phyloP scores from a whole-genome alignment of 2,113 vertebrate species.

The Brachyistius frenatus region DNA sequence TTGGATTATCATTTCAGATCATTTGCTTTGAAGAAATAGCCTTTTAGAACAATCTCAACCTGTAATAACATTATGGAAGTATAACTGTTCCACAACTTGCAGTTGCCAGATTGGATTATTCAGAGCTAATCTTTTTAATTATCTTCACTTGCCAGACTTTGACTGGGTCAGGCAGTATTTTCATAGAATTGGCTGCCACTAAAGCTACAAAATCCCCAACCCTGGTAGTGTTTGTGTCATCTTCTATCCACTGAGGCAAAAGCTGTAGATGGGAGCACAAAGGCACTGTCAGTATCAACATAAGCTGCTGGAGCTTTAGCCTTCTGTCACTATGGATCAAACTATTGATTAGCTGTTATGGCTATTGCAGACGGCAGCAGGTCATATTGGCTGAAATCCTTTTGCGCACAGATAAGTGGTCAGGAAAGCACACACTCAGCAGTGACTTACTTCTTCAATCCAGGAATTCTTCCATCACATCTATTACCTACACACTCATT shows the following conservation, averaged over 20 bases:
- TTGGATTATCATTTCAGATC: background rate
- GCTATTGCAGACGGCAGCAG: slow-evolving; percentile 62
- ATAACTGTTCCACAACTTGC: background rate
- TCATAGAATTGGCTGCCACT: slow-evolving; percentile 9
- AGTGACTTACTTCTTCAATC: slow-evolving; percentile 36
- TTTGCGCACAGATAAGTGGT: slow-evolving; percentile 57
- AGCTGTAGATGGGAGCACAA: slow-evolving; percentile 49
- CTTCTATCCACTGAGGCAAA: slow-evolving; percentile 28
- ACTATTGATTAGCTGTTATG: slow-evolving; percentile 73
- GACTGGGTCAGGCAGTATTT: slow-evolving; percentile 7
- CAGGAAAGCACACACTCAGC: slow-evolving; percentile 53
- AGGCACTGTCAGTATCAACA: slow-evolving; percentile 59
- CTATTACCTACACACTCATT: slow-evolving; percentile 1
- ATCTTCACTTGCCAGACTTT: background rate
- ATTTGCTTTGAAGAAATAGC: background rate
- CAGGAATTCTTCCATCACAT: slow-evolving; percentile 4
- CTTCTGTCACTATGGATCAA: slow-evolving; percentile 67
- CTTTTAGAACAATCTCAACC: background rate
- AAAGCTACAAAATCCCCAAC: slow-evolving; percentile 35
- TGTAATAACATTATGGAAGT: background rate
- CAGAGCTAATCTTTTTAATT: slow-evolving; percentile 11
- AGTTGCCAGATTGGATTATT: background rate
- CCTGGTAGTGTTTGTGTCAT: slow-evolving; percentile 44
- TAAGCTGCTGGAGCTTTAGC: slow-evolving; percentile 61
- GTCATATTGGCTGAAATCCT: slow-evolving; percentile 60